phyloP scores from a whole-genome alignment of 2,113 vertebrate species.

The Willisornis vidua region DNA sequence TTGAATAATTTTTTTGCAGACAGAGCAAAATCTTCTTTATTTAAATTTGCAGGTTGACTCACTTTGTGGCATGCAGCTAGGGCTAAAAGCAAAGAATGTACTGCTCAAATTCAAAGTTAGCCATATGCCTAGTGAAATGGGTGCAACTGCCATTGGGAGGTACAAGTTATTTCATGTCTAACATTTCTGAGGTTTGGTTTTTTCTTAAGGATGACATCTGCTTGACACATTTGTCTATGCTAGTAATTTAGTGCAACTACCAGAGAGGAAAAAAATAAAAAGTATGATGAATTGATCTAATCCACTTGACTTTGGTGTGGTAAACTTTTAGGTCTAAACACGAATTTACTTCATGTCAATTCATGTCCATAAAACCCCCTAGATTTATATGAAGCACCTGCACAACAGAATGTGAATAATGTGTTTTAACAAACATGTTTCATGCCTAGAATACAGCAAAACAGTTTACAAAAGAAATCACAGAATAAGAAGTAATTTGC shows the following conservation, averaged over 20 bases:
- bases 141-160: background rate
- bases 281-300: background rate
- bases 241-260: background rate
- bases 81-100: background rate
- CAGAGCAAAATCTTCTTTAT: constrained; percentile 23
- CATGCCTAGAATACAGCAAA: background rate
- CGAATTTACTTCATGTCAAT: background rate
- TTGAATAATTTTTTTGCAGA: constrained; percentile 49
- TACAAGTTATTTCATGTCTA: background rate
- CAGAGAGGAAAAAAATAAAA: background rate
- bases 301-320: background rate
- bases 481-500: background rate
- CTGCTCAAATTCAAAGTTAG: background rate
- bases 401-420: background rate
- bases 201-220: background rate
- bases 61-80: background rate
- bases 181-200: background rate
- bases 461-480: background rate
- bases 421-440: background rate
- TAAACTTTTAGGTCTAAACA: background rate
- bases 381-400: background rate
- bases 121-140: background rate
- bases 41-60: constrained; percentile 44
- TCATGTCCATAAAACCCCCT: background rate
- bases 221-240: background rate